A percentile compares a stretch with the other conserved stretches of the same genome.
Evolutionary conservation across 2,113 vertebrate species (phyloP).

Genomic region (Coturnix japonica): DNA sequence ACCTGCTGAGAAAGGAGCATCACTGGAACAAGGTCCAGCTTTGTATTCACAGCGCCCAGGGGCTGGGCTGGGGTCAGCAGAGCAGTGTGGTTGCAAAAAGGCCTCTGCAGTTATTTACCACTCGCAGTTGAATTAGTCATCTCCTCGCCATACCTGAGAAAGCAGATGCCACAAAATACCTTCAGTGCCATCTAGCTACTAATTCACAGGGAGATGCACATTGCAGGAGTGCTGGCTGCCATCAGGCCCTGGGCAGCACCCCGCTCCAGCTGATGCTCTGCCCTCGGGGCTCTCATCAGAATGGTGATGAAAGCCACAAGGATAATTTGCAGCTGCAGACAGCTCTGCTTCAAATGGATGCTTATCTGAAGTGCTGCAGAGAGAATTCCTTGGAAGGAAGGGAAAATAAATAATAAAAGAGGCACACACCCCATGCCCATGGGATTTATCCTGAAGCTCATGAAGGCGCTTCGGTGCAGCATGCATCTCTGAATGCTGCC

Average conservation of each 20-base stretch:
- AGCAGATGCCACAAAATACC: conserved; percentile 66
- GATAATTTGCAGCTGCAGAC: background rate
- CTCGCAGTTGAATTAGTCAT: conserved; percentile 34
- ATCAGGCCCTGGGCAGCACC: background rate
- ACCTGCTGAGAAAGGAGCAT: conserved; percentile 30
- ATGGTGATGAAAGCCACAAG: background rate
- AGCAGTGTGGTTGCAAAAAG: background rate
- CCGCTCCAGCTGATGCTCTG: conserved; percentile 35
- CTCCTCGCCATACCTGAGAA: conserved; percentile 54
- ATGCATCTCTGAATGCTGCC: background rate
- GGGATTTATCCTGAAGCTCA: background rate
- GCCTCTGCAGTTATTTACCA: conserved; percentile 50
- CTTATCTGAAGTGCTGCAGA: background rate
- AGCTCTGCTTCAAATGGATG: background rate
- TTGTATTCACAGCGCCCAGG: conserved; percentile 28
- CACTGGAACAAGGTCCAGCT: conserved; percentile 58
- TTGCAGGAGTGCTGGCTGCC: background rate
- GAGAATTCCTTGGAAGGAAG: background rate
- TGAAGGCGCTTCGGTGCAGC: background rate
- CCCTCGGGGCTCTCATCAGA: conserved; percentile 12
- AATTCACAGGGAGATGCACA: background rate
- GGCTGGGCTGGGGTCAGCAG: background rate
- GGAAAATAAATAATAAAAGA: background rate
- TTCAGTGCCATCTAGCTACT: conserved; percentile 72
- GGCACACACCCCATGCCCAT: background rate